Evolutionary conservation across 2,888 invertebrate genomes (phyloP).

Genomic region (Octodonta nipae): DNA sequence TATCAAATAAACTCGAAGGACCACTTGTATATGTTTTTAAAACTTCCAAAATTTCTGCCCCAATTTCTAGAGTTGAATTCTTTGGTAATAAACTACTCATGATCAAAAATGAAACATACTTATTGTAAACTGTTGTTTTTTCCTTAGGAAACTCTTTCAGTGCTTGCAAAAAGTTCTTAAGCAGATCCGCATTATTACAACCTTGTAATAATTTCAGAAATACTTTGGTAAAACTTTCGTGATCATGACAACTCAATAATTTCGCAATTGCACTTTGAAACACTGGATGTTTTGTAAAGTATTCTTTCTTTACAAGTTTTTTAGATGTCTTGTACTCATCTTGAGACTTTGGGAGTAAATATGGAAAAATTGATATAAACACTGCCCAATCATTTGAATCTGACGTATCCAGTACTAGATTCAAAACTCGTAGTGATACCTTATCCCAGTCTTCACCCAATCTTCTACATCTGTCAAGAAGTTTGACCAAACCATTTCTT

Average conservation of each 20-base stretch:
- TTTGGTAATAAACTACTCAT: constrained; percentile 36
- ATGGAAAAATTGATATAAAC: constrained; percentile 47
- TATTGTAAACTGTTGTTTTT: constrained; percentile 18
- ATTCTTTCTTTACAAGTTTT: constrained; percentile 35
- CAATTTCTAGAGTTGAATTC: constrained; percentile 30
- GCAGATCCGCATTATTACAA: constrained; percentile 4
- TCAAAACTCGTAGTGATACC: no score
- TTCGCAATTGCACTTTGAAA: constrained; percentile 12
- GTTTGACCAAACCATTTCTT: constrained; percentile 38
- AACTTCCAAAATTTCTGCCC: constrained; percentile 35
- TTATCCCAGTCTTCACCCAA: constrained; percentile 33
- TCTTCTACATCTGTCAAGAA: constrained; percentile 38
- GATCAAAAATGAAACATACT: constrained; percentile 33
- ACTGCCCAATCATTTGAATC: constrained; percentile 40
- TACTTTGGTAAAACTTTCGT: constrained; percentile 14
- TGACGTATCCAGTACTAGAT: constrained; percentile 16
- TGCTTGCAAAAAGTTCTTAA: constrained; percentile 15
- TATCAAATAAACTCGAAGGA: constrained; percentile 20
- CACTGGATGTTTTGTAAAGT: constrained; percentile 31
- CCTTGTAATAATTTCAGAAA: constrained; percentile 8
- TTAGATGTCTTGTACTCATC: constrained; percentile 34
- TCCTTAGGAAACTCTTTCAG: constrained; percentile 15
- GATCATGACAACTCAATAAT: constrained; percentile 6
- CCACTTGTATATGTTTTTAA: constrained; percentile 36
- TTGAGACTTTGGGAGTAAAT: constrained; percentile 43